Conservation (phyloP, 2,113 vertebrate genomes). For the Pungitius pungitius region DNA sequence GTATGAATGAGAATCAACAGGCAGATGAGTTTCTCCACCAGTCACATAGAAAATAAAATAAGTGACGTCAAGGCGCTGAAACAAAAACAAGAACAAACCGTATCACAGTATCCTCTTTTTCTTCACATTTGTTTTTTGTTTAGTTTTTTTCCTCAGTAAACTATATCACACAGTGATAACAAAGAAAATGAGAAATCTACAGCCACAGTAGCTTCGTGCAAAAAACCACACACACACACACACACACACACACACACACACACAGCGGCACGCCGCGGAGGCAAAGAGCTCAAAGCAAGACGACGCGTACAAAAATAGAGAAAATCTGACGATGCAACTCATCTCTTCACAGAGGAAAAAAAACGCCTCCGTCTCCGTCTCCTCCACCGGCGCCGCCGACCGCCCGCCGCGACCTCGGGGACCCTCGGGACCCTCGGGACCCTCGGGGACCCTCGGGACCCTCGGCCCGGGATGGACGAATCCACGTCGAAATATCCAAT, state of each 20-base stretch:
- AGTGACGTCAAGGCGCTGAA: slow-evolving; percentile 17
- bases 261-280: slow-evolving; percentile 71
- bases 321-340: slow-evolving; percentile 74
- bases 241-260: slow-evolving; percentile 78
- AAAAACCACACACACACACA: slow-evolving; percentile 79
- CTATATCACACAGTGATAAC: slow-evolving; percentile 84
- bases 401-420: slow-evolving; percentile 36
- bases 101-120: slow-evolving; percentile 79
- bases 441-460: no score
- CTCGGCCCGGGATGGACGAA: no score
- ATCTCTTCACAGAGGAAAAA: slow-evolving; percentile 57
- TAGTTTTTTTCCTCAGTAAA: slow-evolving; percentile 73
- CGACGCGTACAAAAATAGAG: slow-evolving; percentile 84
- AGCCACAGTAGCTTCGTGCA: slow-evolving; percentile 82
- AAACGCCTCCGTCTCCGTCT: slow-evolving; percentile 43
- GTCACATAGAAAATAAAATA: no score
- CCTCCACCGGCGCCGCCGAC: slow-evolving; percentile 28
- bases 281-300: slow-evolving; percentile 80
- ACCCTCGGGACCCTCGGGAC: no score
- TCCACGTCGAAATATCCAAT: slow-evolving; percentile 44
- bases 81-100: slow-evolving; percentile 65
- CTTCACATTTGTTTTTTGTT: slow-evolving; percentile 70
- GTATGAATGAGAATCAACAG: slow-evolving; percentile 73
- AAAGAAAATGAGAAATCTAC: slow-evolving; percentile 78
- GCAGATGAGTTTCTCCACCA: slow-evolving; percentile 47